These are phyloP conservation scores for Heliconius ethilla DNA, from an alignment of 2,888 invertebrate species.

Conservation along the genomic window DNA sequence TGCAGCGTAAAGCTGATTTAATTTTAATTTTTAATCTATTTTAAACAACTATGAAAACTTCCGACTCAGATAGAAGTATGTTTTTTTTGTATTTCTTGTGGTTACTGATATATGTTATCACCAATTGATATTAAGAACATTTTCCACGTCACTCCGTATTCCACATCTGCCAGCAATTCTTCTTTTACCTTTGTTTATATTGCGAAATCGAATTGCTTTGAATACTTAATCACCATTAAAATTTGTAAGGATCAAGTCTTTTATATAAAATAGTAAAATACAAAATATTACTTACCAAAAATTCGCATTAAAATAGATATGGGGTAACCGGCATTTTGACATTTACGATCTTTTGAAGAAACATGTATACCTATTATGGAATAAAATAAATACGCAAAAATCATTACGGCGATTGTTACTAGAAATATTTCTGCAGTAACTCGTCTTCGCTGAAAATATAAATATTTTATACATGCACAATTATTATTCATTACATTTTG, in stretches of 20 bases:
- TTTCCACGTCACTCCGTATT: too few relatives aligned
- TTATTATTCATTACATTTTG: neutral
- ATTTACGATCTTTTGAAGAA: neutral
- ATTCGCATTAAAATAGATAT: neutral
- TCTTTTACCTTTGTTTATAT: too few relatives aligned
- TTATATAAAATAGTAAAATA: neutral
- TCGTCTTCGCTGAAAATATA: constrained; percentile 9
- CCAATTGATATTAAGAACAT: too few relatives aligned
- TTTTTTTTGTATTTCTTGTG: too few relatives aligned
- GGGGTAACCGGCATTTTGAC: neutral
- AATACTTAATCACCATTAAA: too few relatives aligned
- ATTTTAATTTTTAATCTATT: too few relatives aligned
- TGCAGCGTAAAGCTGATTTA: too few relatives aligned
- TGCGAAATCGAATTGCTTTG: too few relatives aligned
- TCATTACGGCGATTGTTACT: neutral
- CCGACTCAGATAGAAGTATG: too few relatives aligned
- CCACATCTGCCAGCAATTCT: too few relatives aligned
- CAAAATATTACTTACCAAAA: neutral
- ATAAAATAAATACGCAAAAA: constrained; percentile 5
- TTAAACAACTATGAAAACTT: too few relatives aligned
- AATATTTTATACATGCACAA: neutral
- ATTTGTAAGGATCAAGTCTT: neutral
- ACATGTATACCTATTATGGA: neutral
- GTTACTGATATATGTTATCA: too few relatives aligned
- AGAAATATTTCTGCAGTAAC: constrained; percentile 17